These are phyloP conservation scores for Callipepla squamata DNA, from an alignment of 2,113 vertebrate species.

Conservation along the genomic window DNA sequence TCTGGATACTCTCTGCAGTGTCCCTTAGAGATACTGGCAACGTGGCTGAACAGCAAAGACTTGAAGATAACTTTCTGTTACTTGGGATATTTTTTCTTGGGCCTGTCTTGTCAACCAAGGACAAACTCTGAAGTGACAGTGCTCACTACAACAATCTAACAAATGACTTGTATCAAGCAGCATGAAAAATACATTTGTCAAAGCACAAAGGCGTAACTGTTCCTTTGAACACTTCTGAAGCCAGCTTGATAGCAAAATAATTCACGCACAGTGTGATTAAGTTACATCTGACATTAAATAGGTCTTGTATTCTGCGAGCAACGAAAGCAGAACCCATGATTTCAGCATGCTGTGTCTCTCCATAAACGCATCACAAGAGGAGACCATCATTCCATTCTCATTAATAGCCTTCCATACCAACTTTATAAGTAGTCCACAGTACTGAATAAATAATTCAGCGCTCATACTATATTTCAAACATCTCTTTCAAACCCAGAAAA, in stretches of 20 bases:
- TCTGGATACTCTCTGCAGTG: background rate
- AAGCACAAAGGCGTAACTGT: background rate
- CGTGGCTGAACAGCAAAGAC: constrained; percentile 1
- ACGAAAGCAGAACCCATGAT: background rate
- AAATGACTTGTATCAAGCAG: background rate
- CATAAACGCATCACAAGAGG: background rate
- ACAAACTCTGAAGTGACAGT: background rate
- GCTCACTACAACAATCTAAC: background rate
- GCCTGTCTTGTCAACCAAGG: background rate
- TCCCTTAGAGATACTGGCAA: background rate
- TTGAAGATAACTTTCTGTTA: background rate
- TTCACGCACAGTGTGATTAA: background rate
- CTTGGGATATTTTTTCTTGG: background rate
- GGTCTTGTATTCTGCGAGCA: background rate
- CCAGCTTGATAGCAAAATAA: background rate
- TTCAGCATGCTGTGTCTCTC: background rate
- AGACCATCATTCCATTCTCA: background rate
- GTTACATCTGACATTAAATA: background rate
- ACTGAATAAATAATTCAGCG: background rate
- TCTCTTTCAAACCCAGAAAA: background rate
- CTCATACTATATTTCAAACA: background rate
- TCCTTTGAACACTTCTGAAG: background rate
- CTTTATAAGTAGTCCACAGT: background rate
- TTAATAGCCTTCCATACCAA: background rate
- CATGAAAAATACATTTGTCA: background rate